Evolutionary conservation across 53 echinoderm and acorn worm species (phyloP), one percentile per base, ranked within the genome.

Genomic region (Holothuria leucospilota): DNA sequence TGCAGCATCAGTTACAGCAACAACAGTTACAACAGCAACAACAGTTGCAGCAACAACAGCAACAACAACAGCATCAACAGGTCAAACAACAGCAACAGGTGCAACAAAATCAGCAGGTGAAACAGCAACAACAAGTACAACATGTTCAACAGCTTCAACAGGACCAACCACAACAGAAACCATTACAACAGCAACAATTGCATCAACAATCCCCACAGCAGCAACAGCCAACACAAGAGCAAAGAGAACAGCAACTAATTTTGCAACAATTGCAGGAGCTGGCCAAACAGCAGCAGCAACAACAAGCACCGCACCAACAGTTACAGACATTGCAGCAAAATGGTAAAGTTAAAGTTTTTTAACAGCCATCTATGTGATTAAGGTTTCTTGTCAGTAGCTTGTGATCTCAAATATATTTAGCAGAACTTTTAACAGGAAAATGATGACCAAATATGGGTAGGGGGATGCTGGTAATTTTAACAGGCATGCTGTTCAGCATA

Each of bases 11-110:
- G 39, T 73, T 73, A 30, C 85, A 73, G 27, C 94, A 91, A 40
- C 77, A 77, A 24, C 85, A 40, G 23, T 70, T 79, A 27, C 91
- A 94, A 51, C 91, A 85, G 51, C 87, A 90, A 51, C 93, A 88
- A 25, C 88, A 77, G 42, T 60, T 60, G 65, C 85, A 40, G 30
- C 91, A 94, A 62, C 91, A 88, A 30, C 87, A 90, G 41, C 93
- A 88, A 39, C 88, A 68, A 42, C 64, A 71, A 27, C 89, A 84
- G 29, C 94, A 91, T 29, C 62, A 61, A 26, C 85, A 40, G 34
- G 82, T 86, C n/a, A 86, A 91, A 16, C 56, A 56, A 18, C 56
- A 56, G 16, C 56, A 56, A 56, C 56, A 16, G 15, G 6, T 7
- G 18, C 56, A 56, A 56, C 15, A 56, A 18, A 2, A 16, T 5